phyloP scores from a whole-genome alignment of 2,113 vertebrate species.

The Tupaia tana region DNA sequence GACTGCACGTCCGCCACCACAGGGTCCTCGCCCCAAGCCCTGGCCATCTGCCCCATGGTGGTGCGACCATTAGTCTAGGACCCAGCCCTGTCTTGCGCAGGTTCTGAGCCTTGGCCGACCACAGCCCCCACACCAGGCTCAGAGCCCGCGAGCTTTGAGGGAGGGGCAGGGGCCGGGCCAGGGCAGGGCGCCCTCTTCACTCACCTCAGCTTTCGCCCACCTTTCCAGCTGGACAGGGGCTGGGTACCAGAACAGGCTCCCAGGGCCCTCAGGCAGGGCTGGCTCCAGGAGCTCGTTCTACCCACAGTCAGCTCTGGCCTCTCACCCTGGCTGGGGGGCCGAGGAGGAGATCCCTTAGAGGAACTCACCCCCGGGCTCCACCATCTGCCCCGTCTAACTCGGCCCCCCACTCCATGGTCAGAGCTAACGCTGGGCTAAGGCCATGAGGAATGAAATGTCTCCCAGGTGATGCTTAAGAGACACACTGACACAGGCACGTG shows the following conservation, averaged over 20 bases:
- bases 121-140: neutral
- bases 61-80: neutral
- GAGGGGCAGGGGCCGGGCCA: neutral
- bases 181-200: neutral
- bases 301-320: neutral
- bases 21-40: neutral
- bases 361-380: neutral
- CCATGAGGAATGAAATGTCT: neutral
- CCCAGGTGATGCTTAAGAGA: neutral
- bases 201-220: neutral
- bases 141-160: neutral
- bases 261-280: neutral
- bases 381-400: neutral
- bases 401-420: neutral
- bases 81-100: neutral
- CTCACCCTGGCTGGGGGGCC: neutral
- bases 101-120: neutral
- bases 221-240: neutral
- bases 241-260: neutral
- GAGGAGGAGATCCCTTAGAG: neutral
- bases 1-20: too few species aligned
- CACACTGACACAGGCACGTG: neutral
- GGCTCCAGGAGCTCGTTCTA: neutral
- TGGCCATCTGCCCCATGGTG: neutral
- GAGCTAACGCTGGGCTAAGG: neutral